Conservation (phyloP, 2,888 invertebrate genomes). For the Limnephilus auricula region DNA sequence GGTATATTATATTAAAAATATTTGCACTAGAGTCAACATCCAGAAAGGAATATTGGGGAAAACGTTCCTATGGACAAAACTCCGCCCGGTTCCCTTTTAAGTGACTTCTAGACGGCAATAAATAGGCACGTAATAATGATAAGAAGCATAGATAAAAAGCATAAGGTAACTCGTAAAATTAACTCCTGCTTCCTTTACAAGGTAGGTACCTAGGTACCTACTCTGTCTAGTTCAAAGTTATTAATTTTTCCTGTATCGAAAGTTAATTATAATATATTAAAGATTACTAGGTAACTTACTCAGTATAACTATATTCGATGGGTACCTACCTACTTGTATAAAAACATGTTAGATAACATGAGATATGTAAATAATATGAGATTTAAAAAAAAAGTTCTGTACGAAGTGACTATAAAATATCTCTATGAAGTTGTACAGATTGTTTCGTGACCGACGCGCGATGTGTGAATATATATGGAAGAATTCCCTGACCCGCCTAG, state of each 20-base stretch:
- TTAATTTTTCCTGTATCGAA: no score
- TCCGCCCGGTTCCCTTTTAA: no score
- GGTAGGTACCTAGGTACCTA: not conserved
- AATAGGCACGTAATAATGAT: not conserved
- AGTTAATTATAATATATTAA: no score
- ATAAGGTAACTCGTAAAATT: not conserved
- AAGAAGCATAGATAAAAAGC: not conserved
- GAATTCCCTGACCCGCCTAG: not conserved
- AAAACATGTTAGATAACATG: not conserved
- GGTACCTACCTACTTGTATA: not conserved
- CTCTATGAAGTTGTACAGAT: not conserved
- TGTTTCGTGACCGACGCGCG: not conserved
- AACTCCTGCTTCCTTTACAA: not conserved
- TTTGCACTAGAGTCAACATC: no score
- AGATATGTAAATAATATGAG: not conserved
- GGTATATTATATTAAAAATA: no score
- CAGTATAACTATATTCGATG: fast-evolving
- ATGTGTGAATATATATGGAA: not conserved
- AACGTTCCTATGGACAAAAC: no score
- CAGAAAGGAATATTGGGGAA: no score
- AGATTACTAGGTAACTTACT: no score
- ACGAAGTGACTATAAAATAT: not conserved
- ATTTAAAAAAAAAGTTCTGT: not conserved
- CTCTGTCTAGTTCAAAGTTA: not conserved
- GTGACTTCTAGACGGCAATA: no score